Percentiles rank a stretch among this genome's conserved stretches.
These are phyloP conservation scores for Pampus argenteus DNA, from an alignment of 2,797 vertebrate species.

Conservation along the genomic window DNA sequence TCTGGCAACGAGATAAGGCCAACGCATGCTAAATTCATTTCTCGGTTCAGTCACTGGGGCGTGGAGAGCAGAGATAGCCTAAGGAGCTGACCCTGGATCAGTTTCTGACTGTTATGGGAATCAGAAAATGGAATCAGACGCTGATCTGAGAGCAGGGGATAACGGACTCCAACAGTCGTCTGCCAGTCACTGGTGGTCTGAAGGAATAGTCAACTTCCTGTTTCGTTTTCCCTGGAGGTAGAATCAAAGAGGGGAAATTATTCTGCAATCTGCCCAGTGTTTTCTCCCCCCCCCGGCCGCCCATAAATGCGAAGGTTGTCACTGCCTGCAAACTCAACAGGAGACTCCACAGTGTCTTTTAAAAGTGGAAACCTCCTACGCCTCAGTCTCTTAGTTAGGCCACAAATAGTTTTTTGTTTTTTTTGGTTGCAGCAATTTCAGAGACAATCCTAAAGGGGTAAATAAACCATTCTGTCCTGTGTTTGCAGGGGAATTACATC, in stretches of 20 bases:
- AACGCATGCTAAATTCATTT: slow-evolving; percentile 83
- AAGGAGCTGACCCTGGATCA: slow-evolving; percentile 64
- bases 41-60: slow-evolving; percentile 72
- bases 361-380: slow-evolving; percentile 53
- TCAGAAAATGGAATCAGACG: slow-evolving; percentile 30
- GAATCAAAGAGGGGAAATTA: slow-evolving; percentile 88
- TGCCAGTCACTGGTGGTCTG: slow-evolving; percentile 84
- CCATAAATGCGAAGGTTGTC: slow-evolving; percentile 74
- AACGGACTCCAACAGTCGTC: slow-evolving; percentile 27
- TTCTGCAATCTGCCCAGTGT: slow-evolving; percentile 83
- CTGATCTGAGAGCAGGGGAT: slow-evolving; percentile 68
- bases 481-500: slow-evolving; percentile 69
- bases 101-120: slow-evolving; percentile 26
- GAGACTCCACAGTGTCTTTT: slow-evolving; percentile 45
- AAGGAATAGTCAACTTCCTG: slow-evolving; percentile 87
- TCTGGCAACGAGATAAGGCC: slow-evolving; percentile 85
- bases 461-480: slow-evolving; percentile 67
- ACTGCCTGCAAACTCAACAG: slow-evolving; percentile 53
- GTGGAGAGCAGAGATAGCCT: slow-evolving; percentile 45
- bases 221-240: slow-evolving; percentile 82
- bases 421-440: slow-evolving; percentile 75
- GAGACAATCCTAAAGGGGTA: slow-evolving; percentile 69
- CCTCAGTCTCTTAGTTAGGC: slow-evolving; percentile 62
- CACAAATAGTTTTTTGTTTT: slow-evolving; percentile 76
- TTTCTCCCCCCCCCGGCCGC: slow-evolving; percentile 71